Evolutionary conservation across 2,888 invertebrate genomes (phyloP).

Genomic region (Ramazzottius varieornatus): DNA sequence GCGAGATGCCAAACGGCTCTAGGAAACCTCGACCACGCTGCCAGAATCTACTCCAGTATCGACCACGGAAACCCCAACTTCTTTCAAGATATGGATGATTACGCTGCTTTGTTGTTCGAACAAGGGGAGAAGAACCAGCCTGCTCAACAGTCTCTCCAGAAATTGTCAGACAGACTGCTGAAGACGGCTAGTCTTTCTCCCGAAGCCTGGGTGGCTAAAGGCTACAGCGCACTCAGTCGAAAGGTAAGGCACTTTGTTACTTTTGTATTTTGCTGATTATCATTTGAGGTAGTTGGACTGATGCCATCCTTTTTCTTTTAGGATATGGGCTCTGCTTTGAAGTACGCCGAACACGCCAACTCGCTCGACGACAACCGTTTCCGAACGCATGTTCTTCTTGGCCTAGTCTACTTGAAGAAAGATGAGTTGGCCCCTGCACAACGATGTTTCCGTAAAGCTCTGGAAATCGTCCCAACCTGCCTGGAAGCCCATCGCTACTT

Average conservation of each 20-base stretch:
- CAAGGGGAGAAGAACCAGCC: background rate
- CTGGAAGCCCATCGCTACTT: background rate
- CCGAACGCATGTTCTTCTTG: background rate
- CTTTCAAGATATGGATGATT: conserved; percentile 1
- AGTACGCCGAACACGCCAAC: background rate
- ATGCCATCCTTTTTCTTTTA: no score
- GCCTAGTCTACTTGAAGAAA: background rate
- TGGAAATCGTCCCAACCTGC: background rate
- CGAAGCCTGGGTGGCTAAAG: background rate
- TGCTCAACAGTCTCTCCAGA: background rate
- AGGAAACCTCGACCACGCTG: background rate
- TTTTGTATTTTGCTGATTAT: no score
- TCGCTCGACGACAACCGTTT: background rate
- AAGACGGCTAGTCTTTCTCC: background rate
- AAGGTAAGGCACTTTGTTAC: no score
- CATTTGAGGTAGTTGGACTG: no score
- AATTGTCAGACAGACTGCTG: background rate
- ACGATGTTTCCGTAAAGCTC: background rate
- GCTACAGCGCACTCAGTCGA: background rate
- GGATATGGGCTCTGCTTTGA: background rate
- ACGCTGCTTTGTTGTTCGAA: background rate
- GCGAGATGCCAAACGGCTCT: background rate
- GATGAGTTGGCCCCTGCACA: background rate
- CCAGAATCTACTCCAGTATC: background rate
- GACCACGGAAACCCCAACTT: background rate